Evolutionary conservation across 1,140 invertebrate species (phyloP).

Genomic region (Drosophila baimaii): DNA sequence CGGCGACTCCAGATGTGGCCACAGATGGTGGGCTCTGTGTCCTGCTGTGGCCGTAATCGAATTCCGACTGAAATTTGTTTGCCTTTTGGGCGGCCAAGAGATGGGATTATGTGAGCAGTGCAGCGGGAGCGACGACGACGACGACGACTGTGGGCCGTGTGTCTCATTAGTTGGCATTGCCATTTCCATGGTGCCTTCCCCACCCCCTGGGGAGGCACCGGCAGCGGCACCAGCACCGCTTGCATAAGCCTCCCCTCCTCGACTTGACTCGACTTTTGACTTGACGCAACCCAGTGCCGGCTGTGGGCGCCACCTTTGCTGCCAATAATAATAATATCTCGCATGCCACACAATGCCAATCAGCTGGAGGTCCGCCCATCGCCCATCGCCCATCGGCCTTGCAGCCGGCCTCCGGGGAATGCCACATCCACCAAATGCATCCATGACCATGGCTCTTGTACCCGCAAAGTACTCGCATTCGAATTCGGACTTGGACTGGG

Average conservation of each 20-base stretch:
- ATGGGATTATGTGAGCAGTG: constrained; percentile 69
- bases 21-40: constrained; percentile 21
- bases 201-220: constrained; percentile 18
- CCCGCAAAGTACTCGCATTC: background rate
- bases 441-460: constrained; percentile 20
- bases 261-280: constrained; percentile 66
- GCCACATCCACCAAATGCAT: constrained; percentile 1
- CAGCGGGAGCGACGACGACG: constrained; percentile 2
- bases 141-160: constrained; percentile 22
- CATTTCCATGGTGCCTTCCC: constrained; percentile 42
- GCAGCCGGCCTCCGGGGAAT: constrained; percentile 41
- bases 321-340: constrained; percentile 75
- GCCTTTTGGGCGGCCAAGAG: constrained; percentile 70
- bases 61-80: constrained; percentile 67
- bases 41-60: constrained; percentile 65
- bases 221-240: constrained; percentile 19
- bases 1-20: background rate
- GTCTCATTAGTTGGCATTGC: constrained; percentile 78
- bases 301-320: constrained; percentile 66
- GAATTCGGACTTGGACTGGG: background rate
- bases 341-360: constrained; percentile 64
- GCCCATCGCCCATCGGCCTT: constrained; percentile 34
- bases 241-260: constrained; percentile 66
- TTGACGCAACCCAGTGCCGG: constrained; percentile 59
- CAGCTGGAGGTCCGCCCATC: constrained; percentile 29